Evolutionary conservation across 2,888 invertebrate genomes (phyloP).

Genomic region (Rhogogaster chlorosoma): DNA sequence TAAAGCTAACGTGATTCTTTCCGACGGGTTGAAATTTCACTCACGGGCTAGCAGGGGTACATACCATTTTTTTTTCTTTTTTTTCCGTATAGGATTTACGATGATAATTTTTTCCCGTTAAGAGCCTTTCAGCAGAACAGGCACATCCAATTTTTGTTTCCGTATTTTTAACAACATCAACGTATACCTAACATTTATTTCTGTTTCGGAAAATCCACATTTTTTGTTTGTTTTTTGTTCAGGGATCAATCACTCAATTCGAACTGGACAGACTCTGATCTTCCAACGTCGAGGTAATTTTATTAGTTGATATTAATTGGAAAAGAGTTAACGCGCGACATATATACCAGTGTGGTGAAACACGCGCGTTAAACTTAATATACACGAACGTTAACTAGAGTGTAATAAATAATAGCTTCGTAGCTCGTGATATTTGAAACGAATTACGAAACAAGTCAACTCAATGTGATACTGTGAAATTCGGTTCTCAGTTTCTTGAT

Average conservation of each 20-base stretch:
- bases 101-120: constrained; percentile 10
- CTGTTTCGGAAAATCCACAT: neutral
- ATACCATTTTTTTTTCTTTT: neutral
- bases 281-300: neutral
- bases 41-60: neutral
- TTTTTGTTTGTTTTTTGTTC: neutral
- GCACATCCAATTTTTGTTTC: constrained; percentile 28
- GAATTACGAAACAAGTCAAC: neutral
- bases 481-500: neutral
- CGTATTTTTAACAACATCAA: neutral
- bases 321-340: neutral
- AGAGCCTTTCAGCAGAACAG: constrained; percentile 15
- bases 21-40: constrained; percentile 36
- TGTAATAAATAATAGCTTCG: neutral
- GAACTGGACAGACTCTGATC: neutral
- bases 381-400: neutral
- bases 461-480: neutral
- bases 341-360: neutral
- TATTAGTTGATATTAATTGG: constrained; percentile 1
- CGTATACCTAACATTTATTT: neutral
- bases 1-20: constrained; percentile 11
- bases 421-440: neutral
- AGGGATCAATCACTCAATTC: neutral
- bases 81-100: neutral
- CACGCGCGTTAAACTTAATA: neutral